phyloP scores from a whole-genome alignment of 1,140 invertebrate species.

The Lycorma delicatula region DNA sequence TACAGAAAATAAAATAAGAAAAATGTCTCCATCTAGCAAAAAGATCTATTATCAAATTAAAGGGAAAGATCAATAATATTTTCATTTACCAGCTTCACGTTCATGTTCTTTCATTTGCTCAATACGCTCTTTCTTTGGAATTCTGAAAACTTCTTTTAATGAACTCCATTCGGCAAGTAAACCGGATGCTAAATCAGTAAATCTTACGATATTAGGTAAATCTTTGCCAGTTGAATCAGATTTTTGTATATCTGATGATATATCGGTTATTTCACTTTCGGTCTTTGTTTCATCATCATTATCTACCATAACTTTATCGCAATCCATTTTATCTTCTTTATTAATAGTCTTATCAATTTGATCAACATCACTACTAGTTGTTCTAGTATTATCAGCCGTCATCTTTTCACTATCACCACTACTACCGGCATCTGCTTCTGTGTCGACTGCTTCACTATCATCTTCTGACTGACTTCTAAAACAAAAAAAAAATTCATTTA shows the following conservation, averaged over 20 bases:
- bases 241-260: not conserved
- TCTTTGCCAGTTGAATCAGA: not conserved
- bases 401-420: not conserved
- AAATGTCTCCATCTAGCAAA: too few relatives aligned
- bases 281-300: constrained; percentile 1
- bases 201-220: not conserved
- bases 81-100: constrained; percentile 59
- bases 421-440: not conserved
- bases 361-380: not conserved
- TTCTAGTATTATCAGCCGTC: not conserved
- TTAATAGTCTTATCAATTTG: not conserved
- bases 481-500: too few relatives aligned
- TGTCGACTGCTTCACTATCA: constrained; percentile 6
- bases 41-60: too few relatives aligned
- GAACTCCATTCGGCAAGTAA: constrained; percentile 66
- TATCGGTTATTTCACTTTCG: constrained; percentile 5
- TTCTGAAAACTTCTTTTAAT: constrained; percentile 84
- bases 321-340: not conserved
- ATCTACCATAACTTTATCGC: not conserved
- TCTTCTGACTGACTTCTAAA: too few relatives aligned
- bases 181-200: constrained; percentile 45
- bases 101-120: constrained; percentile 91
- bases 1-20: too few relatives aligned
- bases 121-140: constrained; percentile 89
- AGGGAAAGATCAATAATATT: too few relatives aligned